Evolutionary conservation across 2,113 vertebrate genomes (phyloP).

Genomic region (Butorides virescens): DNA sequence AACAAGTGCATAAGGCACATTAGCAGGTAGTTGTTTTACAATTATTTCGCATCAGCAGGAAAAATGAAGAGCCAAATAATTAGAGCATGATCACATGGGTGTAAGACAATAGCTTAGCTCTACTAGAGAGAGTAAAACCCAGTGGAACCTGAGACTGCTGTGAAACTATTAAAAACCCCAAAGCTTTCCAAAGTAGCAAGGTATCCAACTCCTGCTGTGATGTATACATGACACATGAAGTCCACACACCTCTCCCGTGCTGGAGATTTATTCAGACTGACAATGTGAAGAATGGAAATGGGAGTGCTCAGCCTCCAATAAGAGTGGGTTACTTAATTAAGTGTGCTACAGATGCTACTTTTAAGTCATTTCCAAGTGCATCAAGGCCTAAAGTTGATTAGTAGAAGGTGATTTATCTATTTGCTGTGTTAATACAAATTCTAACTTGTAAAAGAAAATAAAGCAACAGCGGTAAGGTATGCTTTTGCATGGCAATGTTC

Average conservation of each 20-base stretch:
- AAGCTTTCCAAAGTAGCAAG: background rate
- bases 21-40: background rate
- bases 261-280: background rate
- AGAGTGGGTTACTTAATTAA: background rate
- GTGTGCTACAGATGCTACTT: background rate
- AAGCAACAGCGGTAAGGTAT: background rate
- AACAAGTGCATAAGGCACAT: background rate
- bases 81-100: background rate
- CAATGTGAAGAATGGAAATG: background rate
- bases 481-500: background rate
- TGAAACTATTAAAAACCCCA: background rate
- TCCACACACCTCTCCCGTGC: background rate
- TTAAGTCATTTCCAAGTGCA: conserved; percentile 20
- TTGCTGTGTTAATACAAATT: background rate
- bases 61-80: background rate
- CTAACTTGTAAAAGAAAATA: conserved; percentile 11
- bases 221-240: background rate
- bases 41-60: conserved; percentile 1
- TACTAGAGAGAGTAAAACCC: background rate
- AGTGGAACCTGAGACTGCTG: background rate
- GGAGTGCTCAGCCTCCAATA: background rate
- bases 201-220: background rate
- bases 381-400: conserved; percentile 23
- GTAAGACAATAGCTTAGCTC: background rate
- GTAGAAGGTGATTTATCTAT: background rate